Evolutionary conservation across 2,888 invertebrate genomes (phyloP), one percentile per base, ranked within the genome.

Genomic region (Chorisops tibialis): DNA sequence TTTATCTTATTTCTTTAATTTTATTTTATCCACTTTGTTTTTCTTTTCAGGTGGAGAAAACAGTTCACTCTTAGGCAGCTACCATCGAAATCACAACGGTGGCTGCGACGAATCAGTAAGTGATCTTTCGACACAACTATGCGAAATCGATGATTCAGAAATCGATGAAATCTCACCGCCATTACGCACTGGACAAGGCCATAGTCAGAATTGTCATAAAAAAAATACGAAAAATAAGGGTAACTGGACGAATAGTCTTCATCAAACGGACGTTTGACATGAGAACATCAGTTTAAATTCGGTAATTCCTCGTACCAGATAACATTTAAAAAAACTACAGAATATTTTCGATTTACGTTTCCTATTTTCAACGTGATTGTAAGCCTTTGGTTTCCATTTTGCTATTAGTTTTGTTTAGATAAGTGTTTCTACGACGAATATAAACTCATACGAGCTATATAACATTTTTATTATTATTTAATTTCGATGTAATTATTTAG

Each of bases 51-150:
- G 58, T 43, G 61, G 54, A 21, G 65, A 64, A 51, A 50, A 48
- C 21, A 62, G 62, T 58, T 62, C 62, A 19, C 50, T 62, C 6
- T 19, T 62, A n/a, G 89, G 87, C 67, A 73, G 65, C 66, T 73
- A 69, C 69, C 65, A 62, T 59, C 58, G 62, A 41, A 48, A 64
- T 35, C 86, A 85, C 47, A 83, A 82, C 66, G 80, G 78, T 66
- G 93, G 93, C 70, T 87, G 88, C 76, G 93, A 94, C 79, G 92
- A 93, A 79, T 81, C 93, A 69, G 94, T 94, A 58, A 87, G 90
- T 30, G 30, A 30, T 30, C 30, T 30, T 1, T 30, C 30, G 30
- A 35, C 56, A 45, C 38, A 41, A 41, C 41, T 39, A 11, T 24
- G 16, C 35, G 56, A 56, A n/a, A 45, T 18, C 16, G 56, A 43